Percentiles rank a stretch among this genome's conserved stretches.
Conservation (phyloP, 2,113 vertebrate species). For the Protobothrops flavoviridis region DNA sequence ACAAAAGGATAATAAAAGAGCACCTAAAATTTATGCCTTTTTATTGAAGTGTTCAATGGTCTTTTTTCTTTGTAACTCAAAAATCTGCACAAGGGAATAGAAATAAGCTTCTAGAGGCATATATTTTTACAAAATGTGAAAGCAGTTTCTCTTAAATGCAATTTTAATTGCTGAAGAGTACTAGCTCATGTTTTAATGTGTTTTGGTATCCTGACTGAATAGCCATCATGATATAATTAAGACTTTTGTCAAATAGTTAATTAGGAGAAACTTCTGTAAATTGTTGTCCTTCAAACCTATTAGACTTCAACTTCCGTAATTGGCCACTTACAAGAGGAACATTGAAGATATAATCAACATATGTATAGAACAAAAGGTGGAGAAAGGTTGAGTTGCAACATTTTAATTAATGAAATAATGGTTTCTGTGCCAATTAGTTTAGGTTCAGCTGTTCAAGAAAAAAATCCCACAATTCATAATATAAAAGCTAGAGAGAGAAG, state of each 20-base stretch:
- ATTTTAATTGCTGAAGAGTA: not conserved
- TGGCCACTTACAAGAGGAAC: not conserved
- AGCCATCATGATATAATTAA: not conserved
- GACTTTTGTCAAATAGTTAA: not conserved
- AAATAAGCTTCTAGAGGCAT: not conserved
- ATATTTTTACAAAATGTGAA: not conserved
- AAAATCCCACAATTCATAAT: not conserved
- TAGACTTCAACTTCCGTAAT: not conserved
- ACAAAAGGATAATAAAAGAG: fast-evolving
- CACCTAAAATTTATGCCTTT: not conserved
- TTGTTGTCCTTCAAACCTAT: not conserved
- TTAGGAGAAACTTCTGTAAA: not conserved
- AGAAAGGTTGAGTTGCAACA: not conserved
- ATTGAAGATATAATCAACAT: not conserved
- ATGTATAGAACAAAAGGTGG: not conserved
- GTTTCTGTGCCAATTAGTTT: not conserved
- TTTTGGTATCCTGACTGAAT: not conserved
- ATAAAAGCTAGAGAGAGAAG: not conserved
- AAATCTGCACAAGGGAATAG: not conserved
- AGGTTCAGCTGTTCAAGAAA: not conserved
- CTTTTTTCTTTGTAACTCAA: not conserved
- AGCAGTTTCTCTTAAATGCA: not conserved
- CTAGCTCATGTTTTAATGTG: not conserved
- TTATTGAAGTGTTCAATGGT: not conserved
- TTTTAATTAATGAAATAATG: not conserved